phyloP scores from a whole-genome alignment of 2,797 vertebrate species.

The Paramormyrops hopkinsi region DNA sequence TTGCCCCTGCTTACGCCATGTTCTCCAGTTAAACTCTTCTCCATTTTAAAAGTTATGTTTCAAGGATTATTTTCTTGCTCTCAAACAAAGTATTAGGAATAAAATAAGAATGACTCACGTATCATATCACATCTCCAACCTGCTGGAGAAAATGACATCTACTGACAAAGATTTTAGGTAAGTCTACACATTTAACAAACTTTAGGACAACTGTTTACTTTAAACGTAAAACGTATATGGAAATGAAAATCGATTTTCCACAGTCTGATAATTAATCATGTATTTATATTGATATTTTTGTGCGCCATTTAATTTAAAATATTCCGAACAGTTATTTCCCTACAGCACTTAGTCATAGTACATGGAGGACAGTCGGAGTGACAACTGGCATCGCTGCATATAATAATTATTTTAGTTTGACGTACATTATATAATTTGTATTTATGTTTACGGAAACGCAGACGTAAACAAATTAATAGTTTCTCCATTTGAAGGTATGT shows the following conservation, averaged over 20 bases:
- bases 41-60: slow-evolving; percentile 19
- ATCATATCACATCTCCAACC: slow-evolving; percentile 85
- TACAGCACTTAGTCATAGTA: not conserved
- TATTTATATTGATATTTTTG: not conserved
- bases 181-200: slow-evolving; percentile 28
- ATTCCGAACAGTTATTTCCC: not conserved
- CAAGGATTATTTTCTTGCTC: not conserved
- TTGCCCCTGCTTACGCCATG: slow-evolving; percentile 45
- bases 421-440: not conserved
- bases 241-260: not conserved
- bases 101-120: slow-evolving; percentile 69
- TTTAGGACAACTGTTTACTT: slow-evolving; percentile 37
- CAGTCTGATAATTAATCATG: not conserved
- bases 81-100: not conserved
- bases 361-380: not conserved
- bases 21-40: slow-evolving; percentile 42
- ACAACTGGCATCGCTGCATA: not conserved
- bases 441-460: not conserved
- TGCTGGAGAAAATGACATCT: slow-evolving; percentile 96
- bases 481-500: not conserved
- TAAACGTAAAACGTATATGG: not conserved
- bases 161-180: slow-evolving; percentile 95
- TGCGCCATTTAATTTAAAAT: not conserved
- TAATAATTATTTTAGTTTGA: not conserved
- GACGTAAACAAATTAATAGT: slow-evolving; percentile 16